phyloP scores from a whole-genome alignment of 2,888 invertebrate species.

The Coleophora deauratella region DNA sequence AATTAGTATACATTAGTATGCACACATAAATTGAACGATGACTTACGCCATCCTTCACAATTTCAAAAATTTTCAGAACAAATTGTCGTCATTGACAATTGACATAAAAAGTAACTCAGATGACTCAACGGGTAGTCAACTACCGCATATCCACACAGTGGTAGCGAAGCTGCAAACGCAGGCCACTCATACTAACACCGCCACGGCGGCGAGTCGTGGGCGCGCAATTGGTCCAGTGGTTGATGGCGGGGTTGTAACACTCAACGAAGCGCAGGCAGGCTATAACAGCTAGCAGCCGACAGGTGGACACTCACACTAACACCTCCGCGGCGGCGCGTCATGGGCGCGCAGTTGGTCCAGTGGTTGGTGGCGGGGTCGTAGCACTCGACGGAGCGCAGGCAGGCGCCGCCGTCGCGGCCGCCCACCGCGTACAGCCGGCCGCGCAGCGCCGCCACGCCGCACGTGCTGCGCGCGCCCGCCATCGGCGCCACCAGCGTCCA shows the following conservation, averaged over 20 bases:
- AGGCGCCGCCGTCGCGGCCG: conserved; percentile 93
- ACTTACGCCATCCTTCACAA: too few species aligned
- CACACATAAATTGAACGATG: too few species aligned
- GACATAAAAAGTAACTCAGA: too few species aligned
- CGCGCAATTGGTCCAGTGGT: conserved; percentile 87
- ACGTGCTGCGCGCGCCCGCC: conserved; percentile 91
- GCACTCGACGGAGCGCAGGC: conserved; percentile 92
- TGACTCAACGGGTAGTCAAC: too few species aligned
- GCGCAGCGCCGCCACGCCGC: conserved; percentile 91
- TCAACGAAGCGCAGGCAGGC: too few species aligned
- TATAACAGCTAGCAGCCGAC: too few species aligned
- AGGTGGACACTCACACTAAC: conserved; percentile 83
- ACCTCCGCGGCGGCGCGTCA: conserved; percentile 90
- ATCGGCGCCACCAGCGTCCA: conserved; percentile 95
- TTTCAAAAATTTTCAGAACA: too few species aligned
- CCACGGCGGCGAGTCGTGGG: conserved; percentile 91
- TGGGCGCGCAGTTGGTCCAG: conserved; percentile 89
- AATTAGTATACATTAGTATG: too few species aligned
- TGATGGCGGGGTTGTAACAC: conserved; percentile 28
- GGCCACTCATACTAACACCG: conserved; percentile 89
- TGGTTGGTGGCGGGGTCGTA: conserved; percentile 82
- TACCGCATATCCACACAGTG: too few species aligned
- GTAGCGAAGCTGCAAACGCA: too few species aligned
- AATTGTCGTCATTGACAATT: too few species aligned
- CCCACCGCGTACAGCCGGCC: conserved; percentile 92